Evolutionary conservation across 2,113 vertebrate species (phyloP).

Genomic region (Syngnathus floridae): DNA sequence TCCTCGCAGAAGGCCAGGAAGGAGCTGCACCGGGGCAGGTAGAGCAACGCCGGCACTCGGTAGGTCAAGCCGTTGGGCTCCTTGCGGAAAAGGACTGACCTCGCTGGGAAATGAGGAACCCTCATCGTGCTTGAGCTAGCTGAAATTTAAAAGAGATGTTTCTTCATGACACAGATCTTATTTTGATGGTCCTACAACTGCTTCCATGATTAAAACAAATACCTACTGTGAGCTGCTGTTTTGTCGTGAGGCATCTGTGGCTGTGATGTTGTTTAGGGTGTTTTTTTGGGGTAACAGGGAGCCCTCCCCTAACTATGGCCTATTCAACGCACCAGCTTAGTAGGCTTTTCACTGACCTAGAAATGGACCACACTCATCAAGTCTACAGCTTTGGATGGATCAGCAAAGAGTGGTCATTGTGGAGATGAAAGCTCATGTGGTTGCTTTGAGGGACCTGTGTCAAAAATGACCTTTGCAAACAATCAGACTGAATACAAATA

Average conservation of each 20-base stretch:
- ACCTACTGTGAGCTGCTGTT: slow-evolving; percentile 1
- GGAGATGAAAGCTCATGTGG: slow-evolving; percentile 14
- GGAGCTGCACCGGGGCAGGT: slow-evolving; percentile 66
- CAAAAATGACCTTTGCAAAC: background rate
- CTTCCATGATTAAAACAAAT: background rate
- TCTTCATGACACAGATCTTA: background rate
- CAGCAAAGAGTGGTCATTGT: slow-evolving; percentile 57
- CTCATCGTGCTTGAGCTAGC: slow-evolving; percentile 62
- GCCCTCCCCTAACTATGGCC: slow-evolving; percentile 33
- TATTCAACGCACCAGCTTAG: slow-evolving; percentile 45
- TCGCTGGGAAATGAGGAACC: slow-evolving; percentile 72
- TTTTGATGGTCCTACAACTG: background rate
- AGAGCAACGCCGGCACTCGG: slow-evolving; percentile 83
- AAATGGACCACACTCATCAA: slow-evolving; percentile 71
- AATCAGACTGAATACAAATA: background rate
- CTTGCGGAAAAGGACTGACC: slow-evolving; percentile 82
- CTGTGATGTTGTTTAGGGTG: slow-evolving; percentile 4
- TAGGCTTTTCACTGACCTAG: slow-evolving; percentile 66
- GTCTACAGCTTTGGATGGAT: slow-evolving; percentile 64
- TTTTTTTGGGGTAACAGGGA: slow-evolving; percentile 1
- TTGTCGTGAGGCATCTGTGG: background rate
- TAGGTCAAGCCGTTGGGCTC: slow-evolving; percentile 83
- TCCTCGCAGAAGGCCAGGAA: slow-evolving; percentile 91
- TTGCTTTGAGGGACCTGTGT: background rate
- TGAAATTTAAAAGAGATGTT: background rate